Evolutionary conservation across 37 sponge, comb jelly and placozoan species (phyloP).

Genomic region (Amphimedon queenslandica): DNA sequence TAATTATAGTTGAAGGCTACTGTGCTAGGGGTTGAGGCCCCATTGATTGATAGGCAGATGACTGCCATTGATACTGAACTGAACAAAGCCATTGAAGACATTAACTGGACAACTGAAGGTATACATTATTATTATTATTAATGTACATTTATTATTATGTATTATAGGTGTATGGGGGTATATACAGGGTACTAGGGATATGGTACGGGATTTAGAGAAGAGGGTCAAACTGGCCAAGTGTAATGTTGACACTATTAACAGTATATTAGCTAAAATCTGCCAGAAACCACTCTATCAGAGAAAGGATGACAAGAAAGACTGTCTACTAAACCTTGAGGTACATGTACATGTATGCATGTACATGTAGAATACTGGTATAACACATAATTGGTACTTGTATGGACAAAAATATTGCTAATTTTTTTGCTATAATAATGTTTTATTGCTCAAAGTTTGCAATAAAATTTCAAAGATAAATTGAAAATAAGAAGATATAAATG

Average conservation of each 20-base stretch:
- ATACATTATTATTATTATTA: too few species aligned
- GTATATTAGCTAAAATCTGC: constrained; percentile 83
- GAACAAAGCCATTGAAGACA: constrained; percentile 66
- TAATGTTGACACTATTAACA: constrained; percentile 84
- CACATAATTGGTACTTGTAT: too few species aligned
- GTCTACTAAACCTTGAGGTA: constrained; percentile 85
- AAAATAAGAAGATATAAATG: too few species aligned
- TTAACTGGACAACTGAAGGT: constrained; percentile 97
- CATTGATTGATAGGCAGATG: constrained; percentile 88
- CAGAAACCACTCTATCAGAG: constrained; percentile 82
- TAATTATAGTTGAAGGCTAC: constrained; percentile 56
- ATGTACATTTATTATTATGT: too few species aligned
- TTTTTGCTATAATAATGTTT: too few species aligned
- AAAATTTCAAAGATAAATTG: too few species aligned
- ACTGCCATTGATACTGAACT: constrained; percentile 74
- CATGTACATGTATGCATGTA: too few species aligned
- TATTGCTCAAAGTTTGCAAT: too few species aligned
- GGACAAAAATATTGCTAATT: too few species aligned
- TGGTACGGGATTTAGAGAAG: constrained; percentile 84
- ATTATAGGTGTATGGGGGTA: constrained; percentile 96
- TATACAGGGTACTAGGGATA: constrained; percentile 82
- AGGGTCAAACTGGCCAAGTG: constrained; percentile 81
- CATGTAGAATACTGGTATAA: too few species aligned
- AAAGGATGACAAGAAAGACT: constrained; percentile 84
- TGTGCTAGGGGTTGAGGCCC: constrained; percentile 88